phyloP scores from a whole-genome alignment of 2,888 invertebrate genomes.

The Drosophila vallismaia region DNA sequence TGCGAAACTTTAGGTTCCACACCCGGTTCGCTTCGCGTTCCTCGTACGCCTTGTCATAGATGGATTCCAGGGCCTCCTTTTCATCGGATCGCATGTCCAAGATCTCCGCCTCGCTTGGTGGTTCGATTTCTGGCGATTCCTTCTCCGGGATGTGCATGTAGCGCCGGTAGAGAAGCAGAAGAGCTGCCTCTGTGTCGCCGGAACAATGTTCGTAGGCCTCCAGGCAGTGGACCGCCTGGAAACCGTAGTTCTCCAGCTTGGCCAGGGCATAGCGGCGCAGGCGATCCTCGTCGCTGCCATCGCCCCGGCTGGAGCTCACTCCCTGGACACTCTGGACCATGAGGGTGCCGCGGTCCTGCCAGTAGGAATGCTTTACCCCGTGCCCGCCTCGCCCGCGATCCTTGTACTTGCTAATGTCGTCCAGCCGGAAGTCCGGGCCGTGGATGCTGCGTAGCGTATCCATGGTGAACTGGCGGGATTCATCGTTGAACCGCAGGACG shows the following conservation, averaged over 20 bases:
- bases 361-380: conserved; percentile 89
- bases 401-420: conserved; percentile 86
- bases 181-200: conserved; percentile 89
- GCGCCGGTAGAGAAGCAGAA: conserved; percentile 89
- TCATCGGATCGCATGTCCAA: conserved; percentile 89
- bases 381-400: conserved; percentile 87
- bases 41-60: conserved; percentile 89
- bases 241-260: conserved; percentile 91
- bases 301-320: conserved; percentile 62
- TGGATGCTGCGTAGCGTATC: conserved; percentile 90
- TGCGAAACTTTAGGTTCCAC: conserved; percentile 88
- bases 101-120: conserved; percentile 84
- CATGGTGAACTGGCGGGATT: conserved; percentile 89
- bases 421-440: conserved; percentile 88
- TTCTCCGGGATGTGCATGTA: conserved; percentile 85
- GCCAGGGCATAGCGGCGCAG: conserved; percentile 89
- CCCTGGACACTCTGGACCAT: conserved; percentile 86
- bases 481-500: conserved; percentile 87
- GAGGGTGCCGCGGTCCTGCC: conserved; percentile 91
- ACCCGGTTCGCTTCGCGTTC: conserved; percentile 88
- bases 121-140: conserved; percentile 28
- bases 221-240: conserved; percentile 89
- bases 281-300: conserved; percentile 85
- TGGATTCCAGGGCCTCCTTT: conserved; percentile 90
- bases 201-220: conserved; percentile 89